Evolutionary conservation across 92 coral and sea anemone genomes (phyloP).

Genomic region (Porites cylindrica): DNA sequence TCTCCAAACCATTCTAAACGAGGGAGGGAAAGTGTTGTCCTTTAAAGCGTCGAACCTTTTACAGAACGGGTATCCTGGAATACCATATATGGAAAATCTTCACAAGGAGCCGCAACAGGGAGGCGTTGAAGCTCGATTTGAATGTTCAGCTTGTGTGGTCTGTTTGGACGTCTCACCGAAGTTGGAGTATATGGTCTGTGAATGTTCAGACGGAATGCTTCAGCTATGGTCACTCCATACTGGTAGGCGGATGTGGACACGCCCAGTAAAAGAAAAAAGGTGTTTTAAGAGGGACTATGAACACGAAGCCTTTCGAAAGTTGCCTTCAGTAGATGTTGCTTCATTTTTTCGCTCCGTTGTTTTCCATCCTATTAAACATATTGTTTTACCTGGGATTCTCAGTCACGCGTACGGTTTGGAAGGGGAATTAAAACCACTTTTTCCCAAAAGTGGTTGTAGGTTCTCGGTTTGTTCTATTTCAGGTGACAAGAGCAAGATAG

Average conservation of each 20-base stretch:
- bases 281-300: not conserved
- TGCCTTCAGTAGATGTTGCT: not conserved
- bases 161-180: slow-evolving; percentile 30
- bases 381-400: slow-evolving; percentile 43
- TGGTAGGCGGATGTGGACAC: slow-evolving; percentile 8
- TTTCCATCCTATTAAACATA: slow-evolving; percentile 23
- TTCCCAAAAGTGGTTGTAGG: slow-evolving; percentile 5
- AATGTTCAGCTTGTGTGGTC: not conserved
- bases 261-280: not conserved
- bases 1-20: not conserved
- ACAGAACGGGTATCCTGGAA: not conserved
- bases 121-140: not conserved
- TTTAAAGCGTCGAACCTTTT: slow-evolving; percentile 14
- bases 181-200: slow-evolving; percentile 26
- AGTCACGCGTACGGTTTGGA: slow-evolving; percentile 17
- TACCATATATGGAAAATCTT: slow-evolving; percentile 1
- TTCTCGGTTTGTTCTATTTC: slow-evolving; percentile 39
- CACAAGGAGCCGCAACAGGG: slow-evolving; percentile 2
- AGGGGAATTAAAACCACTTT: slow-evolving; percentile 24
- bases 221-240: slow-evolving; percentile 32
- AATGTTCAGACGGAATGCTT: slow-evolving; percentile 8
- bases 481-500: slow-evolving; percentile 8
- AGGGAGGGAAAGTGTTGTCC: slow-evolving; percentile 11
- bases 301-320: not conserved
- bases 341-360: slow-evolving; percentile 5